Conservation (phyloP, 1,140 invertebrate genomes). For the Notospermus geniculatus region DNA sequence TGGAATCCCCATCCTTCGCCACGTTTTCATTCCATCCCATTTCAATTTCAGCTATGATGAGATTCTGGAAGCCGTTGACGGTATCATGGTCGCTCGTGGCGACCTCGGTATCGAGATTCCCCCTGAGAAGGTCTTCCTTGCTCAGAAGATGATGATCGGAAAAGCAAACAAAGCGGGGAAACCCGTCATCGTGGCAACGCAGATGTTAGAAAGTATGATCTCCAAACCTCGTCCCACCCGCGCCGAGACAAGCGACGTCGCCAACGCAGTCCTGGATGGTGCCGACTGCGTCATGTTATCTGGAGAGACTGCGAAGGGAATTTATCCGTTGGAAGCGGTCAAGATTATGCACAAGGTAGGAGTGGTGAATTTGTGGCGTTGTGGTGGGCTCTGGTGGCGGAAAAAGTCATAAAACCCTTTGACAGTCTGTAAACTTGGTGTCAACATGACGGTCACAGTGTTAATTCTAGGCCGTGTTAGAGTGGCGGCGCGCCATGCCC, state of each 20-base stretch:
- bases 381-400: too few species aligned
- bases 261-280: constrained; percentile 95
- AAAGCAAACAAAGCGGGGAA: constrained; percentile 73
- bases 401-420: too few species aligned
- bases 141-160: constrained; percentile 96
- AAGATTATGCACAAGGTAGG: constrained; percentile 84
- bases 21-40: too few species aligned
- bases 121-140: constrained; percentile 97
- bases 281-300: constrained; percentile 98
- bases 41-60: constrained; percentile 71
- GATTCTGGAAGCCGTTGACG: constrained; percentile 89
- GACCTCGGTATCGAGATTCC: constrained; percentile 98
- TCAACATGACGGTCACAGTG: too few species aligned
- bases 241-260: constrained; percentile 95
- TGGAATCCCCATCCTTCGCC: too few species aligned
- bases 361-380: too few species aligned
- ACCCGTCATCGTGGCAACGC: constrained; percentile 95
- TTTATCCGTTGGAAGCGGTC: constrained; percentile 79
- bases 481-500: too few species aligned
- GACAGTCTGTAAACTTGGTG: too few species aligned
- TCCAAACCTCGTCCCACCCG: constrained; percentile 94
- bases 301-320: constrained; percentile 97
- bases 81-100: constrained; percentile 96
- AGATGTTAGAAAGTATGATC: constrained; percentile 98
- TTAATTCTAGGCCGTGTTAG: too few species aligned